These are phyloP conservation scores for Eolophus roseicapilla DNA, from an alignment of 2,113 vertebrate genomes.

Conservation along the genomic window DNA sequence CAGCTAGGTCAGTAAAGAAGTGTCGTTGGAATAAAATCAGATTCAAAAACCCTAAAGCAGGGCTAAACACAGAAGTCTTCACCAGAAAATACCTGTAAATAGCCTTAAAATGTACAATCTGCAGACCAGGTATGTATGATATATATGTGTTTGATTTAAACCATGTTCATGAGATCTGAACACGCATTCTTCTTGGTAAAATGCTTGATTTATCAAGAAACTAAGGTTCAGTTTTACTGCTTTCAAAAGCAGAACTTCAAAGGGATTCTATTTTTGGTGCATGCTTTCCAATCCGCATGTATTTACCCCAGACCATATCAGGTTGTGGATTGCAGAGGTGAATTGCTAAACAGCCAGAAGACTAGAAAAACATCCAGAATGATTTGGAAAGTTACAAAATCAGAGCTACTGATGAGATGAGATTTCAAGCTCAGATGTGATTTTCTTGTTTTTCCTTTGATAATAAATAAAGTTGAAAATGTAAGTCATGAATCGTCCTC, in stretches of 20 bases:
- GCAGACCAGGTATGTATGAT: conserved; percentile 39
- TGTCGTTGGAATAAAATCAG: conserved; percentile 1
- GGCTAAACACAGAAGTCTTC: not conserved
- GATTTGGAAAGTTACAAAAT: not conserved
- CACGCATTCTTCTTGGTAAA: not conserved
- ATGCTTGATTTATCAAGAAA: conserved; percentile 20
- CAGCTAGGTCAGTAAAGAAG: conserved; percentile 88
- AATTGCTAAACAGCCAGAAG: not conserved
- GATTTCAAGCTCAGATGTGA: not conserved
- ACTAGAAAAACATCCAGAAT: not conserved
- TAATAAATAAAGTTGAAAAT: not conserved
- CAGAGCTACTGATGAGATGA: not conserved
- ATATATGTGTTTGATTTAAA: not conserved
- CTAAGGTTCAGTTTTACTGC: not conserved
- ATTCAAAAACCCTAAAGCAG: not conserved
- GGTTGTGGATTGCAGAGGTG: not conserved
- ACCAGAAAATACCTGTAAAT: not conserved
- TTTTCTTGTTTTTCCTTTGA: not conserved
- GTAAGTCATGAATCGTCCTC: not conserved
- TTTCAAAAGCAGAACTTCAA: not conserved
- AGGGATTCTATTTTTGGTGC: not conserved
- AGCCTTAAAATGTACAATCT: not conserved
- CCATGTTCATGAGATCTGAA: conserved; percentile 22
- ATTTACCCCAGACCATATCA: not conserved
- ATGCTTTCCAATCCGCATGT: not conserved